These are phyloP conservation scores for Psilopsiagon aurifrons DNA, from an alignment of 2,113 vertebrate genomes.

Conservation along the genomic window DNA sequence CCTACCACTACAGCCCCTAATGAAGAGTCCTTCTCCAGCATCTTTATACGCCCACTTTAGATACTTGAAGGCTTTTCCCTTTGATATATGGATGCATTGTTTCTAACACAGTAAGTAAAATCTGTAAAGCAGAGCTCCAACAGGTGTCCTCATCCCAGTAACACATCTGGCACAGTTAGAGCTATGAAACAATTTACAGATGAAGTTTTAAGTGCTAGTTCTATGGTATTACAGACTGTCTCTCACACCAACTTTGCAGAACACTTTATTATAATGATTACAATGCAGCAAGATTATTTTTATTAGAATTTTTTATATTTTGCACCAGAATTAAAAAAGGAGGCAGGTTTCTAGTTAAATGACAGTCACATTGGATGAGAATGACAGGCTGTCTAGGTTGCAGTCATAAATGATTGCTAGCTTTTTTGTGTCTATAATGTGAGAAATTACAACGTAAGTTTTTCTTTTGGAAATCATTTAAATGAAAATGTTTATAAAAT, in stretches of 20 bases:
- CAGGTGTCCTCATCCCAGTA: background rate
- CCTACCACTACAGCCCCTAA: background rate
- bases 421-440: background rate
- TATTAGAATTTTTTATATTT: background rate
- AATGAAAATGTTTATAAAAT: background rate
- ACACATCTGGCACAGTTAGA: background rate
- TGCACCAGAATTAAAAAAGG: background rate
- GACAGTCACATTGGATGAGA: background rate
- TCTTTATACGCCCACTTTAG: background rate
- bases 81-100: background rate
- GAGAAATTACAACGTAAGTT: background rate
- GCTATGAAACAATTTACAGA: background rate
- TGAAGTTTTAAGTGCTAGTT: background rate
- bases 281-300: background rate
- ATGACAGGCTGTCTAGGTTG: background rate
- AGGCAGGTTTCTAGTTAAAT: background rate
- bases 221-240: background rate
- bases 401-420: background rate
- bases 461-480: background rate
- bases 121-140: background rate
- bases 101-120: background rate
- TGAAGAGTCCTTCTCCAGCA: background rate
- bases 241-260: background rate
- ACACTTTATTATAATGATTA: background rate
- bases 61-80: background rate